A percentile compares a stretch with the other conserved stretches of the same genome.
These are phyloP conservation scores for Mactra quadrangularis DNA, from an alignment of 1,140 invertebrate species.

Conservation along the genomic window DNA sequence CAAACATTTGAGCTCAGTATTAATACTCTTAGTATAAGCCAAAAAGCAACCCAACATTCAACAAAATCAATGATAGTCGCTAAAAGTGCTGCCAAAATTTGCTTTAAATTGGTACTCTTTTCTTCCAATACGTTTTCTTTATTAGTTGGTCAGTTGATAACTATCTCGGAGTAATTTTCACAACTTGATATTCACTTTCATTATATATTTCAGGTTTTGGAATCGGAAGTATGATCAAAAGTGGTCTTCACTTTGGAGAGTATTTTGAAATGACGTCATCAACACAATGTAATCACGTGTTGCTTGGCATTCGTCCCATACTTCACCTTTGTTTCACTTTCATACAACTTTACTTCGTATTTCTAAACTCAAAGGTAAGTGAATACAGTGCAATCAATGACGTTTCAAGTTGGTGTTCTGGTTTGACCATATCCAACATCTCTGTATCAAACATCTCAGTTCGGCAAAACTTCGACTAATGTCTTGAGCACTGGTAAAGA, in stretches of 20 bases:
- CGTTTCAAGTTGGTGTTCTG: not conserved
- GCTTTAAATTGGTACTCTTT: too few relatives aligned
- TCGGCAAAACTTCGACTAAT: not conserved
- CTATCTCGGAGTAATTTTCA: too few relatives aligned
- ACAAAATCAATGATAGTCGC: too few relatives aligned
- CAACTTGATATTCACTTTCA: too few relatives aligned
- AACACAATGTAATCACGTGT: conserved; percentile 42
- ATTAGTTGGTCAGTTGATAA: too few relatives aligned
- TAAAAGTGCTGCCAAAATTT: too few relatives aligned
- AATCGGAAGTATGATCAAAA: conserved; percentile 98
- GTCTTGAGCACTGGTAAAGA: not conserved
- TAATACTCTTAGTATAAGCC: too few relatives aligned
- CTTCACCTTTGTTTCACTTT: conserved; percentile 98
- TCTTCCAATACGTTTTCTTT: too few relatives aligned
- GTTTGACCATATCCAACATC: not conserved
- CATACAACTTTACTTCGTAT: conserved; percentile 99
- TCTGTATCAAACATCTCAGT: not conserved
- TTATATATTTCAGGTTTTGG: conserved; percentile 96
- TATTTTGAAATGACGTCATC: conserved; percentile 71
- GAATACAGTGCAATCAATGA: not conserved
- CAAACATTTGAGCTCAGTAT: too few relatives aligned
- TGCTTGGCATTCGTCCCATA: conserved; percentile 92
- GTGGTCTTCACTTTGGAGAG: conserved; percentile 88
- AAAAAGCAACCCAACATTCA: too few relatives aligned
- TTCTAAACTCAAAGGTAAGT: conserved; percentile 97